These are phyloP conservation scores for Elysia crispata DNA, from an alignment of 2,888 invertebrate species.

Conservation along the genomic window DNA sequence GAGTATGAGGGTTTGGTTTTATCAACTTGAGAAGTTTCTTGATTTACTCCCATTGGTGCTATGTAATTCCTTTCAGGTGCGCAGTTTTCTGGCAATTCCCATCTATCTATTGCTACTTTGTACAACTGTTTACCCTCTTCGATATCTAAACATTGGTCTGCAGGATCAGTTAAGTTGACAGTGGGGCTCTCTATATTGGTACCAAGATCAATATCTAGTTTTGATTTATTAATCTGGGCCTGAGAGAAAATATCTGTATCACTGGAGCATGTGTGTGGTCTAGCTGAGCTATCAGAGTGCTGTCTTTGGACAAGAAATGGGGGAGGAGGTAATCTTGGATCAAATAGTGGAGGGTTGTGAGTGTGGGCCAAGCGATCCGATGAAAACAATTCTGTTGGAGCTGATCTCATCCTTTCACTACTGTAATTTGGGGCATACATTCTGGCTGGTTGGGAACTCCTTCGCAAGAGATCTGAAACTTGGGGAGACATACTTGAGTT, in stretches of 20 bases:
- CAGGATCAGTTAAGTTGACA: neutral
- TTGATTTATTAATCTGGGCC: no score
- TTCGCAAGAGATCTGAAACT: no score
- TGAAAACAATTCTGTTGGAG: no score
- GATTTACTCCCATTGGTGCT: neutral
- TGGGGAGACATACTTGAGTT: no score
- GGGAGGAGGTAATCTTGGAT: neutral
- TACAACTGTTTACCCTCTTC: constrained; percentile 63
- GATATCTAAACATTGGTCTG: neutral
- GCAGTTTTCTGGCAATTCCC: constrained; percentile 51
- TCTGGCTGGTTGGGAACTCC: no score
- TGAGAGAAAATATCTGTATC: constrained; percentile 13
- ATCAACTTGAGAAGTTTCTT: constrained; percentile 36
- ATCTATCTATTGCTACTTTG: constrained; percentile 60
- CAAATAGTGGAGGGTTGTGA: neutral
- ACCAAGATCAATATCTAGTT: constrained; percentile 30
- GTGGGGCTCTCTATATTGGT: constrained; percentile 24
- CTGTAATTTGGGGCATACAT: no score
- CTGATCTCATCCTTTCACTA: no score
- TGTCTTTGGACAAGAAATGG: neutral
- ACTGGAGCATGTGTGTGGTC: neutral
- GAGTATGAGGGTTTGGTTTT: constrained; percentile 68
- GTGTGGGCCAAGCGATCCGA: no score
- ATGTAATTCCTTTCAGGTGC: neutral
- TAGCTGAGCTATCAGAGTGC: neutral